phyloP scores from a whole-genome alignment of 2,888 invertebrate genomes.

The Lasius platythorax region DNA sequence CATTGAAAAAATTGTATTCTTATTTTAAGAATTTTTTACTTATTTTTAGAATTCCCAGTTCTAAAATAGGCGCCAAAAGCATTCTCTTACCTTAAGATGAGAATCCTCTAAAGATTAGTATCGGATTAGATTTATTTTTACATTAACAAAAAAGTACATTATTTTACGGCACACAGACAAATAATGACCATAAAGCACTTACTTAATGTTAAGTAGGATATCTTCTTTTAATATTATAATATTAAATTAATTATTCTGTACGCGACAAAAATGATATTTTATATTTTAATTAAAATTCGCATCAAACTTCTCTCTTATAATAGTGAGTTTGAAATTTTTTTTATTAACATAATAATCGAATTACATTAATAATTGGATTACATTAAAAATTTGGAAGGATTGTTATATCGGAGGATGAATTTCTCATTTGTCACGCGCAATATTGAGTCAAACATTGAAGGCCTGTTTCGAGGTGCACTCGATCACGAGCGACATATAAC shows the following conservation, averaged over 20 bases:
- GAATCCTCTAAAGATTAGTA: too few species aligned
- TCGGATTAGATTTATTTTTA: too few species aligned
- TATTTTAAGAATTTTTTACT: too few species aligned
- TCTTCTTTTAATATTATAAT: background rate
- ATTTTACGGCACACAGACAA: too few species aligned
- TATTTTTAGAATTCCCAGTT: too few species aligned
- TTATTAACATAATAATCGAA: constrained; percentile 2
- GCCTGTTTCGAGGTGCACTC: constrained; percentile 37
- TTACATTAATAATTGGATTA: constrained; percentile 9
- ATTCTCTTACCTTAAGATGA: too few species aligned
- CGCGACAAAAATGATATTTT: background rate
- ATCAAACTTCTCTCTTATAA: background rate
- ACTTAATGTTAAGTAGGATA: background rate
- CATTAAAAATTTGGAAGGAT: background rate
- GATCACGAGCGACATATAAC: constrained; percentile 45
- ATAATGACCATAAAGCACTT: too few species aligned
- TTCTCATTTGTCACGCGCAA: constrained; percentile 39
- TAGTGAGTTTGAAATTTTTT: background rate
- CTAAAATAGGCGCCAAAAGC: too few species aligned
- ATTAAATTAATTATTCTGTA: background rate
- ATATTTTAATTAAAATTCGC: background rate
- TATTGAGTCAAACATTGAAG: constrained; percentile 48
- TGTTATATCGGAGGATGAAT: background rate
- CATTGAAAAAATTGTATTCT: too few species aligned
- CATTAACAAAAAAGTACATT: too few species aligned